Evolutionary conservation across 2,797 vertebrate species (phyloP).

Genomic region (Prionace glauca): DNA sequence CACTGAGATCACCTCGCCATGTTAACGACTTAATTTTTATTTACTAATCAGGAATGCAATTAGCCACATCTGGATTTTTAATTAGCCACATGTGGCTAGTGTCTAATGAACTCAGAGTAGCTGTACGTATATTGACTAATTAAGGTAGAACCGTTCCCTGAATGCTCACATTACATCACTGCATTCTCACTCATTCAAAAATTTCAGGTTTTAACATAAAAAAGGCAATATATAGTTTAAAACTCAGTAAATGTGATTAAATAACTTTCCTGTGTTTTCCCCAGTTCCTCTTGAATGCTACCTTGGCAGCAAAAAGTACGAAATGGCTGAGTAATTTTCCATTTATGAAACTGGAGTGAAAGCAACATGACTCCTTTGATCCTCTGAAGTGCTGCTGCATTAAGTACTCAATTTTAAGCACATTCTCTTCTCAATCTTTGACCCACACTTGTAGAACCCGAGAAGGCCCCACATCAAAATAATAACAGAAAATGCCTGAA

Average conservation of each 20-base stretch:
- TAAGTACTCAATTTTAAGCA: neutral
- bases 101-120: neutral
- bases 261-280: neutral
- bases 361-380: neutral
- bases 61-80: neutral
- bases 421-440: neutral
- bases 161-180: neutral
- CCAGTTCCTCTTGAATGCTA: neutral
- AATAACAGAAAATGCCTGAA: neutral
- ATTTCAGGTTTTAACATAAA: neutral
- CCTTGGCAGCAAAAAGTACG: neutral
- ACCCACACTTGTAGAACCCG: neutral
- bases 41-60: conserved; percentile 5
- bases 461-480: neutral
- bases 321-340: neutral
- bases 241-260: neutral
- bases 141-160: neutral
- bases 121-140: neutral
- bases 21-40: neutral
- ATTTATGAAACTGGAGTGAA: neutral
- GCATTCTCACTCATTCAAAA: neutral
- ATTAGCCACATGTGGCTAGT: neutral
- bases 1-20: neutral
- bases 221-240: neutral
- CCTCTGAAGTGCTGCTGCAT: neutral